Conservation (phyloP, 53 echinoderm and acorn worm genomes). For the Crossaster papposus region DNA sequence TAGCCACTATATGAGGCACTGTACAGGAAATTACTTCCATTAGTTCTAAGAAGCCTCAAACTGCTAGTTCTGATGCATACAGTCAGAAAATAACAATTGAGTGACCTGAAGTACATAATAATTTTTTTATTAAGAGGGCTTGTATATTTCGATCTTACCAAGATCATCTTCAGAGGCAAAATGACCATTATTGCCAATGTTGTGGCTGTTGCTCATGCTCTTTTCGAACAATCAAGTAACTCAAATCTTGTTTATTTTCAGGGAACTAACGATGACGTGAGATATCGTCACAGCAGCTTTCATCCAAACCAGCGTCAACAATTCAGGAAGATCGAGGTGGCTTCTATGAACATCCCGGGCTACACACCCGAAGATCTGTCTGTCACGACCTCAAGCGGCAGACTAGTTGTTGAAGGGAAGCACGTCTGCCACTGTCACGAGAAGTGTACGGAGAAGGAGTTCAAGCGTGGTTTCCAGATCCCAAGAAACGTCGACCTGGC, state of each 20-base stretch:
- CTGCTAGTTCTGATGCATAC: too few relatives aligned
- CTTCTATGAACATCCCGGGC: slow-evolving; percentile 42
- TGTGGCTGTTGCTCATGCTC: not conserved
- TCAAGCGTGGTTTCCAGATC: slow-evolving; percentile 56
- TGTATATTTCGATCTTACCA: too few relatives aligned
- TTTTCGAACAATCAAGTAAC: not conserved
- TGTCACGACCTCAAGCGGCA: slow-evolving; percentile 47
- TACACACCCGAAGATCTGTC: slow-evolving; percentile 65
- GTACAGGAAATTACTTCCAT: not conserved
- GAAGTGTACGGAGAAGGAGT: slow-evolving; percentile 65
- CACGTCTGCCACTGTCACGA: slow-evolving; percentile 68
- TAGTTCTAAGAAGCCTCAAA: too few relatives aligned
- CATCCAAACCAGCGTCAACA: not conserved
- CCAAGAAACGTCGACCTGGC: slow-evolving; percentile 51
- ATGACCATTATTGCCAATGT: not conserved
- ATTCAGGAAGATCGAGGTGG: slow-evolving; percentile 34
- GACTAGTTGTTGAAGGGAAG: slow-evolving; percentile 45
- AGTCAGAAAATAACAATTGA: too few relatives aligned
- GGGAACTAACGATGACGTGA: slow-evolving; percentile 1
- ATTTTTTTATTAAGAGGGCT: too few relatives aligned
- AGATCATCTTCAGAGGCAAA: too few relatives aligned
- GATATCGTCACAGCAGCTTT: not conserved
- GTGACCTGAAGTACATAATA: too few relatives aligned
- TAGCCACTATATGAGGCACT: not conserved
- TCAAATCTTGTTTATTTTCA: not conserved